Conservation (phyloP, 2,797 vertebrate genomes). For the Intellagama lesueurii region DNA sequence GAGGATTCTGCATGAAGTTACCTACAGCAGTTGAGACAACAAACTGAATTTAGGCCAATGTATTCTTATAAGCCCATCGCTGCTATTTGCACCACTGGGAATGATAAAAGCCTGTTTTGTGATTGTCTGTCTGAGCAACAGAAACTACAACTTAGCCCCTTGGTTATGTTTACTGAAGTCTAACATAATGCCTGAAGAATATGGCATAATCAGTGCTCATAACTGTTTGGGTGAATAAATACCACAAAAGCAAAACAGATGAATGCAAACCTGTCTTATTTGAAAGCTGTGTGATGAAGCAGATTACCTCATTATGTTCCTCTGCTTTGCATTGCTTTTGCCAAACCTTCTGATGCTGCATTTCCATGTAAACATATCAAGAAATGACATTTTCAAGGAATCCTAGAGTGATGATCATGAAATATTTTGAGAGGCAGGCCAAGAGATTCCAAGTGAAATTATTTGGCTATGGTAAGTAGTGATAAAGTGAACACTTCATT, state of each 20-base stretch:
- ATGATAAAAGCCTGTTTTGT: neutral
- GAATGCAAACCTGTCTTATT: neutral
- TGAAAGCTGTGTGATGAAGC: slow-evolving; percentile 21
- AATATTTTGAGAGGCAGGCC: neutral
- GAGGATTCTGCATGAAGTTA: no score
- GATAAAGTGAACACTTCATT: neutral
- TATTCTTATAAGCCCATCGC: no score
- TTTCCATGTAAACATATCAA: neutral
- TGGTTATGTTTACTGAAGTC: neutral
- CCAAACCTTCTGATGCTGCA: slow-evolving; percentile 8
- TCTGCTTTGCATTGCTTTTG: neutral
- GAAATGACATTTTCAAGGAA: neutral
- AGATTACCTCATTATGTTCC: neutral
- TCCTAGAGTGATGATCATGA: neutral
- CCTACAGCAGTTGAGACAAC: no score
- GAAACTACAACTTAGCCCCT: neutral
- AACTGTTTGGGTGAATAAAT: slow-evolving; percentile 13
- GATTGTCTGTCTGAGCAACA: neutral
- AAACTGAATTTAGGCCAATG: no score
- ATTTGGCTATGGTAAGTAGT: neutral
- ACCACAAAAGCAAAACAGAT: neutral
- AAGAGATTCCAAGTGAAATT: neutral
- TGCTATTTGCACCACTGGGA: neutral
- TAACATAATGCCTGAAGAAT: neutral
- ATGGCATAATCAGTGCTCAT: slow-evolving; percentile 8